These are phyloP conservation scores for Atherinomorus stipes DNA, from an alignment of 2,113 vertebrate genomes.

Conservation along the genomic window DNA sequence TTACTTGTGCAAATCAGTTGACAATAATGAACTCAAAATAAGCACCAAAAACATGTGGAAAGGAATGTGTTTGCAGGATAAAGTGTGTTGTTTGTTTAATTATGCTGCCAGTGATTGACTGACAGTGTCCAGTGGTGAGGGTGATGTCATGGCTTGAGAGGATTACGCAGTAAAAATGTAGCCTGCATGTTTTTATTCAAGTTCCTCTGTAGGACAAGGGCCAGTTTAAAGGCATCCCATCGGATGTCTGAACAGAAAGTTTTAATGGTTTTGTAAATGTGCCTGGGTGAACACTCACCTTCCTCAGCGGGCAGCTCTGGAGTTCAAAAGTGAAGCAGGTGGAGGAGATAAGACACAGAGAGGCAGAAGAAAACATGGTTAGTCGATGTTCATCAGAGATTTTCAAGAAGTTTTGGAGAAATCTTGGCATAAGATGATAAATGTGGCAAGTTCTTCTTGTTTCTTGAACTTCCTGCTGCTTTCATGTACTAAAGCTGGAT, in stretches of 20 bases:
- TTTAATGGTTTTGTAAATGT: conserved; percentile 8
- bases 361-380: conserved; percentile 12
- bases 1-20: background rate
- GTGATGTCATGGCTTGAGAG: background rate
- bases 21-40: background rate
- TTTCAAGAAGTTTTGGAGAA: background rate
- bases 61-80: background rate
- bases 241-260: conserved; percentile 11
- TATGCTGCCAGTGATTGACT: conserved; percentile 1
- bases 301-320: conserved; percentile 86
- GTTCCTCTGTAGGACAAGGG: conserved; percentile 2
- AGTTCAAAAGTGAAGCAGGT: conserved; percentile 16
- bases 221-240: conserved; percentile 7
- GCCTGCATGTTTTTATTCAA: conserved; percentile 13
- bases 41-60: background rate
- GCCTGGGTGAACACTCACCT: conserved; percentile 72
- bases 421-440: background rate
- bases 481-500: background rate
- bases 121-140: background rate
- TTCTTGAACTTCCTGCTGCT: background rate
- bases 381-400: background rate
- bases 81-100: background rate
- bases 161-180: conserved; percentile 11
- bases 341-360: conserved; percentile 28
- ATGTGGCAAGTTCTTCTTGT: background rate